Percentiles rank a stretch among this genome's conserved stretches.
These are phyloP conservation scores for Spea bombifrons DNA, from an alignment of 2,113 vertebrate genomes.

Conservation along the genomic window DNA sequence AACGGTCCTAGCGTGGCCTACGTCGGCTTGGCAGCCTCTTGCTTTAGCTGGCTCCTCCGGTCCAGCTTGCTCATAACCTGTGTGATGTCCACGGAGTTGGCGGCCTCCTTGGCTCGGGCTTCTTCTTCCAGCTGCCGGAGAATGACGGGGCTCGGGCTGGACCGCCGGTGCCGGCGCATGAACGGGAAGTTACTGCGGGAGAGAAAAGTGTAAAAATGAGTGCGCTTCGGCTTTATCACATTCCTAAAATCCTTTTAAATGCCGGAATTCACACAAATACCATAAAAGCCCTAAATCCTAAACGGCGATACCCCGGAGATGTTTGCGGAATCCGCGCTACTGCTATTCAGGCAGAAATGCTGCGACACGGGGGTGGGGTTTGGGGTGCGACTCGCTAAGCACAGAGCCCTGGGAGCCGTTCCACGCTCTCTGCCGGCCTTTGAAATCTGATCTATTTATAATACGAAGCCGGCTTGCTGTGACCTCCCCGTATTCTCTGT, in stretches of 20 bases:
- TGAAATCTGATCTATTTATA: conserved; percentile 7
- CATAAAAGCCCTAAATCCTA: no score
- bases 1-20: background rate
- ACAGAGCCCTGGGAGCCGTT: no score
- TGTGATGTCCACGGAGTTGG: conserved; percentile 87
- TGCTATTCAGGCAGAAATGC: no score
- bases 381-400: no score
- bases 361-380: no score
- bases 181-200: conserved; percentile 72
- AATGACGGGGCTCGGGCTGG: conserved; percentile 88
- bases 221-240: no score
- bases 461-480: background rate
- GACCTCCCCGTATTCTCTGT: background rate
- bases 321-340: no score
- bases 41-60: conserved; percentile 75
- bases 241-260: no score
- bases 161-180: conserved; percentile 78
- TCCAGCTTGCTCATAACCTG: conserved; percentile 99
- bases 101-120: conserved; percentile 80
- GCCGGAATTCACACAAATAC: no score
- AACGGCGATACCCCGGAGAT: no score
- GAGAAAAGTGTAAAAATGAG: conserved; percentile 7
- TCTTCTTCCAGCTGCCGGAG: conserved; percentile 86
- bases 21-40: conserved; percentile 47
- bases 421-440: background rate